Evolutionary conservation across 30 jellyfish, hydroid and myxozoan genomes (phyloP).

Genomic region (Morbakka virulenta): DNA sequence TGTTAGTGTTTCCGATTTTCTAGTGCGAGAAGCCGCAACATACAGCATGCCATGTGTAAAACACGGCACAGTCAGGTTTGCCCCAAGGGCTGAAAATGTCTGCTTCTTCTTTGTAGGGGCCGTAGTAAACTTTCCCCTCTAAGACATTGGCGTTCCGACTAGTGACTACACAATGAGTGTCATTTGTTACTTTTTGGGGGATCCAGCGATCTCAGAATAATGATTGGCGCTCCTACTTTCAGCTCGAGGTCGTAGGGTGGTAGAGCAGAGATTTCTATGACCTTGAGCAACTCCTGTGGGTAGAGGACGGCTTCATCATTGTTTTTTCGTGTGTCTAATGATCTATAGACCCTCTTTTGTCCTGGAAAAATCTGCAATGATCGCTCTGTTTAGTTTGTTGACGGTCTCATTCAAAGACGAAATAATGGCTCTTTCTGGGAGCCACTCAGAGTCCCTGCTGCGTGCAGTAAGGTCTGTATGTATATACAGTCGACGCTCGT

Average conservation of each 20-base stretch:
- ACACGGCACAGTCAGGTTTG: neutral
- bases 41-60: too few species aligned
- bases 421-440: too few species aligned
- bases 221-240: constrained; percentile 50
- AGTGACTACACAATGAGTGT: constrained; percentile 30
- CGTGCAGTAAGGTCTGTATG: neutral
- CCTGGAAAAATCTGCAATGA: constrained; percentile 4
- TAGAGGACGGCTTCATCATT: constrained; percentile 6
- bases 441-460: neutral
- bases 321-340: neutral
- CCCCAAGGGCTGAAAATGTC: neutral
- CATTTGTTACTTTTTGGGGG: constrained; percentile 31
- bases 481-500: too few species aligned
- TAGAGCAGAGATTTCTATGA: neutral
- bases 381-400: neutral
- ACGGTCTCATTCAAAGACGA: neutral
- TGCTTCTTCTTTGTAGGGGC: neutral
- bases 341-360: neutral
- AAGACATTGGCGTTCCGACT: neutral
- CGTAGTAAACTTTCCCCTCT: constrained; percentile 3
- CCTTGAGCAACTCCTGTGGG: constrained; percentile 15
- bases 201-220: constrained; percentile 32
- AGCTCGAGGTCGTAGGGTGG: constrained; percentile 14
- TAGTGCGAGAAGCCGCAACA: constrained; percentile 19
- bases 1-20: constrained; percentile 1